A percentile compares a stretch with the other conserved stretches of the same genome.
Conservation (phyloP, 2,797 vertebrate species). For the Schizopygopsis malacanthus region DNA sequence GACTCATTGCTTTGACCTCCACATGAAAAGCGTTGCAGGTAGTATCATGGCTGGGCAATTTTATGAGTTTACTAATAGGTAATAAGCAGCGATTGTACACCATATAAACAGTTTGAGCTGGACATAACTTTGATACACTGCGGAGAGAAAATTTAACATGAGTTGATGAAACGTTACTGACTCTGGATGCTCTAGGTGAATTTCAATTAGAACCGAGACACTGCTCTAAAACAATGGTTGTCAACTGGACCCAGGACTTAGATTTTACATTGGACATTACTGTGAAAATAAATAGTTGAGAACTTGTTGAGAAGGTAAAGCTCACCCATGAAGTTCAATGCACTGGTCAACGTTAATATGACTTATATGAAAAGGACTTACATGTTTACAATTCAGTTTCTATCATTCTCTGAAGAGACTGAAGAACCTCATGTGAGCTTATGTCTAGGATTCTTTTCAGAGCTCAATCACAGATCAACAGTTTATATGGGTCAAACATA, state of each 20-base stretch:
- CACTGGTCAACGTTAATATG: too few species aligned
- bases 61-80: background rate
- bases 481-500: background rate
- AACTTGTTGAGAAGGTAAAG: background rate
- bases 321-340: background rate
- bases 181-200: background rate
- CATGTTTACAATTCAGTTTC: background rate
- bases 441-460: background rate
- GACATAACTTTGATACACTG: background rate
- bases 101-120: background rate
- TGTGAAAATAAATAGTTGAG: background rate
- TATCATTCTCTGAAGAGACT: background rate
- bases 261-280: background rate
- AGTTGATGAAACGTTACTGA: background rate
- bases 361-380: background rate
- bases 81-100: background rate
- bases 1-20: background rate
- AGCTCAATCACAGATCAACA: background rate
- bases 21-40: background rate
- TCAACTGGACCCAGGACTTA: background rate
- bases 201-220: background rate
- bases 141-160: background rate
- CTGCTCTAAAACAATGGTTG: background rate
- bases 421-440: background rate
- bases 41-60: background rate